Evolutionary conservation across 2,888 invertebrate genomes (phyloP), one percentile per base, ranked within the genome.

Genomic region (Pycnomerus fuliginosus): DNA sequence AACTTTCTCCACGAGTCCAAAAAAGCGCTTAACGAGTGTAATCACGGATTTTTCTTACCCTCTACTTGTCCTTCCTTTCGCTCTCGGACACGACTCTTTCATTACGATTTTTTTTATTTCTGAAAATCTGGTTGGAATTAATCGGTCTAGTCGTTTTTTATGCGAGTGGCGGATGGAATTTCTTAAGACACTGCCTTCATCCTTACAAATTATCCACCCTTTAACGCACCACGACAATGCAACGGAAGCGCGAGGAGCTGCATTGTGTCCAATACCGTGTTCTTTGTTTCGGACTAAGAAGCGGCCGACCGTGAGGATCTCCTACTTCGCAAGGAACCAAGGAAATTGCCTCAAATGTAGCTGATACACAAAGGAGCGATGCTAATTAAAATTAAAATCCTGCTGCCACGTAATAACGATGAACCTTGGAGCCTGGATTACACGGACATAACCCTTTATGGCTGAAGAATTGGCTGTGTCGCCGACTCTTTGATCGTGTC

Each of bases 171-270:
- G 31, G 31, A 12, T n/a, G 2, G 3, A 38, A 31, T 27, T 47
- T 34, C 47, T 43, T 40, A 45, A 44, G 48, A 47, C 32, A 44
- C 34, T 36, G 41, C 60, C 64, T 65, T 65, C 62, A 63, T 62
- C 60, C 64, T n/a, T 56, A 51, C 62, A 63, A 67, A 70, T 70
- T 70, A 71, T 69, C 69, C 71, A 71, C 69, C 71, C 71, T 70
- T 71, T 71, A 69, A 72, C 71, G 70, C 70, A 70, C 70, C 63
- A 64, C 67, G 64, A 71, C 71, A 72, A 71, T 71, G 71, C 70
- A 68, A 60, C 70, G 71, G 72, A 71, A 72, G 69, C 67, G 63
- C 65, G 65, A 64, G 67, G 64, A 65, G 65, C 67, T 69, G 70
- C 70, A 71, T 71, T 71, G 71, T 71, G 71, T 70, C 71, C 70